Percentiles rank a stretch among this genome's conserved stretches.
phyloP scores from a whole-genome alignment of 2,113 vertebrate species.

The Atrichornis clamosus region DNA sequence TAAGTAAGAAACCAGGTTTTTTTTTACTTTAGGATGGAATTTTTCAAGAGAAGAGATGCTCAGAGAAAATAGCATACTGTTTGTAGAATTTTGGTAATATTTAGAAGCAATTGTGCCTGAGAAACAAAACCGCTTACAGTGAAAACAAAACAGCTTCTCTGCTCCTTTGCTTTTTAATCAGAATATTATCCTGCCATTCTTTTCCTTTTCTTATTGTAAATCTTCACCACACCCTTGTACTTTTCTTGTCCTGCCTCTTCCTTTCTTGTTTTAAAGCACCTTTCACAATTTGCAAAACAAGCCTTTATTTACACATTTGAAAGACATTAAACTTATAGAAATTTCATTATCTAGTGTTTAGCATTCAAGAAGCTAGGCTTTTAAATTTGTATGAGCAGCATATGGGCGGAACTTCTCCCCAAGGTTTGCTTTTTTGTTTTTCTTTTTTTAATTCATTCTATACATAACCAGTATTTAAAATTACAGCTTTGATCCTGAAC shows the following conservation, averaged over 20 bases:
- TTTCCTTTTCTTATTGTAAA: not conserved
- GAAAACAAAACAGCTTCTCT: not conserved
- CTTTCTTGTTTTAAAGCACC: not conserved
- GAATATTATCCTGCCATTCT: not conserved
- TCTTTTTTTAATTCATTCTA: constrained; percentile 26
- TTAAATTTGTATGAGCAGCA: constrained; percentile 60
- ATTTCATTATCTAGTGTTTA: constrained; percentile 47
- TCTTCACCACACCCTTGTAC: not conserved
- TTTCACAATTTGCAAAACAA: not conserved
- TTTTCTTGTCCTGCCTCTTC: not conserved
- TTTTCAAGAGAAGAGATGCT: not conserved
- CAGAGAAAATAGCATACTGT: not conserved
- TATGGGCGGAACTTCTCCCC: constrained; percentile 3
- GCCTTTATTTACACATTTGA: constrained; percentile 17
- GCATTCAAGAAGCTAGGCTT: constrained; percentile 35
- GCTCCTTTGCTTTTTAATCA: not conserved
- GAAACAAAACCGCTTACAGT: not conserved
- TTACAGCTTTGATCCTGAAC: constrained; percentile 13
- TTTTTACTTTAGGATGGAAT: not conserved
- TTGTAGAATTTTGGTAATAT: not conserved
- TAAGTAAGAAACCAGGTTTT: not conserved
- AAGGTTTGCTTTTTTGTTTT: not conserved
- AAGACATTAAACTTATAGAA: constrained; percentile 43
- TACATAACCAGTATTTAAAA: constrained; percentile 21
- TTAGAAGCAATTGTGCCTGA: not conserved